phyloP scores from a whole-genome alignment of 1,140 invertebrate species.

The Cotesia typhae region DNA sequence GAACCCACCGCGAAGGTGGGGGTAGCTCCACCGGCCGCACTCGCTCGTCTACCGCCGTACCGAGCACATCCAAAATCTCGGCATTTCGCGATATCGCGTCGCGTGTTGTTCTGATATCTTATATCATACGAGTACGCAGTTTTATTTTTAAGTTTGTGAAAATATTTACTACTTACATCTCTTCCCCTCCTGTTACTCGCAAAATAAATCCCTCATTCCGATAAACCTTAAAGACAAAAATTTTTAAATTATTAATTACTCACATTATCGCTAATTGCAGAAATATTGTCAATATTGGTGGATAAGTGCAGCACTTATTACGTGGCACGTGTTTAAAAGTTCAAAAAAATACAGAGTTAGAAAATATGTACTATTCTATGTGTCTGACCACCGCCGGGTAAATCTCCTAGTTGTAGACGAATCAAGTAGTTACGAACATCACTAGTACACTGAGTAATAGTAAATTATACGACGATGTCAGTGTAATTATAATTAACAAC shows the following conservation, averaged over 20 bases:
- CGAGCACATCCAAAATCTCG: conserved; percentile 49
- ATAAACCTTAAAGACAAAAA: too few relatives aligned
- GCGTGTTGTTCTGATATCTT: neutral
- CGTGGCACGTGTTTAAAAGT: neutral
- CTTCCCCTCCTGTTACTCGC: too few relatives aligned
- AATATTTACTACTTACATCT: neutral
- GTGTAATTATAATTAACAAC: too few relatives aligned
- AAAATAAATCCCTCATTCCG: too few relatives aligned
- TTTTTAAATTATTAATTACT: too few relatives aligned
- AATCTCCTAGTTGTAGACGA: neutral
- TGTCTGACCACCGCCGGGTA: conserved; percentile 16
- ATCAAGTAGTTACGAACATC: neutral
- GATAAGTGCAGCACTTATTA: too few relatives aligned
- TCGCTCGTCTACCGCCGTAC: conserved; percentile 62
- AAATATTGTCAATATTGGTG: too few relatives aligned
- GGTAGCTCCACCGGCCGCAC: conserved; percentile 55
- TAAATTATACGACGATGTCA: too few relatives aligned
- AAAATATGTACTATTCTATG: too few relatives aligned
- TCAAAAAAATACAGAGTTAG: neutral
- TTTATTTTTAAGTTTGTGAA: neutral
- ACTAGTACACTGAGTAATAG: too few relatives aligned
- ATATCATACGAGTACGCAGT: neutral
- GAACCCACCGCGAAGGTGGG: conserved; percentile 46
- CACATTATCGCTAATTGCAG: too few relatives aligned
- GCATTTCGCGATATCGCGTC: conserved; percentile 41